Evolutionary conservation across 2,797 vertebrate species (phyloP), one percentile per base, ranked within the genome.

Genomic region (Morelia viridis): DNA sequence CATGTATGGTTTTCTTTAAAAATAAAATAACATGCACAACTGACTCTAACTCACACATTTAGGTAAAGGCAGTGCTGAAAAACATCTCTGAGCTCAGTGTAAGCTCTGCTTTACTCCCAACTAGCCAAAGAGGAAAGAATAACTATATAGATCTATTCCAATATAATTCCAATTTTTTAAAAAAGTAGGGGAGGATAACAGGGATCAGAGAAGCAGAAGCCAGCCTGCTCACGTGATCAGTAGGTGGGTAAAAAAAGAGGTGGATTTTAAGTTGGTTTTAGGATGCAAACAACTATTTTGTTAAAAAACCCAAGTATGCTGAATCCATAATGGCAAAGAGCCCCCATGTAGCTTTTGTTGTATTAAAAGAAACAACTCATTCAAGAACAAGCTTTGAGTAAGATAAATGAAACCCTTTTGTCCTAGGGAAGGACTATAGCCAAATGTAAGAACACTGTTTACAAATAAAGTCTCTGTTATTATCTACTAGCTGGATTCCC

Each of bases 21-120:
- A 84, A 91, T 90, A 91, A 91, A 76, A 83, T n/a, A 85, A 4
- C 41, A 3, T n/a, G 50, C 28, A 88, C 11, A 87, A 31, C 65
- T 62, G 56, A 71, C 50, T 26, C n/a, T 46, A 22, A 62, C 10
- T 85, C 83, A 68, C 28, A n/a, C 68, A 24, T 46, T 58, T 26
- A 88, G 31, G 24, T 8, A 12, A 60, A 86, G 57, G 35, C 80
- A 60, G 53, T 11, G 17, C 56, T 60, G 17, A 35, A 50, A 1
- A 89, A 8, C 12, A 83, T 7, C 17, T 15, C 9, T 8, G 57
- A 19, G 15, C 46, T 0, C n/a, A 71, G 0, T 85, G 61, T 4
- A 58, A 85, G 19, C 26, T 11, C 19, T 57, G 1, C 56, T 5
- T 76, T 83, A n/a, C 11, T 11, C 15, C 24, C 57, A 62, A n/a